Percentiles rank a stretch among this genome's conserved stretches.
These are phyloP conservation scores for Saimiri boliviensis DNA, from an alignment of 2,113 vertebrate species.

Conservation along the genomic window DNA sequence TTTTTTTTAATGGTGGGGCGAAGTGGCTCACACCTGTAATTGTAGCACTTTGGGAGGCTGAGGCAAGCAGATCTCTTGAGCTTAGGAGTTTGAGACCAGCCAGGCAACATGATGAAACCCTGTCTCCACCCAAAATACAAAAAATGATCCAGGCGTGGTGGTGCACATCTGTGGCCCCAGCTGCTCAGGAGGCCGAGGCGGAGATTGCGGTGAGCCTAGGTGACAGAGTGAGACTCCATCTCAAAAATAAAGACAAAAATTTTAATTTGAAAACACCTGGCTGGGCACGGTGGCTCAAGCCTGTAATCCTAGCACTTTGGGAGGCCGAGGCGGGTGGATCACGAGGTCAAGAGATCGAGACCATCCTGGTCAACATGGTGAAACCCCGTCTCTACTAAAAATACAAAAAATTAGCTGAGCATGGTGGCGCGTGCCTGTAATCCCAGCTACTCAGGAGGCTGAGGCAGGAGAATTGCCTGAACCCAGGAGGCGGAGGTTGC, in stretches of 20 bases:
- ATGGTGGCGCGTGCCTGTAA: background rate
- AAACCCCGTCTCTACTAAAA: background rate
- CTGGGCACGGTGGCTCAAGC: no score
- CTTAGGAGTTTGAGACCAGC: no score
- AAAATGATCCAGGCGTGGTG: background rate
- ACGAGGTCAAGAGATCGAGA: background rate
- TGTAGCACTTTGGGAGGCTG: background rate
- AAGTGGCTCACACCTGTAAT: no score
- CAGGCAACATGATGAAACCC: background rate
- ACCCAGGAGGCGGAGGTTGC: background rate
- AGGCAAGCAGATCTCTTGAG: background rate
- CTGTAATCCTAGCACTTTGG: no score
- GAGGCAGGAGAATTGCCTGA: no score
- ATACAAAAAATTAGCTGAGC: background rate
- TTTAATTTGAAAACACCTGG: background rate
- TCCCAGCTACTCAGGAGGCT: background rate
- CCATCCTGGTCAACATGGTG: background rate
- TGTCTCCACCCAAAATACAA: background rate
- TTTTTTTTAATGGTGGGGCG: no score
- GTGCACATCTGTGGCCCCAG: background rate
- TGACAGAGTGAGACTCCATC: background rate
- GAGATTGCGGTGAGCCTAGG: background rate
- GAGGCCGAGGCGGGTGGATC: background rate
- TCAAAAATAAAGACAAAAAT: background rate
- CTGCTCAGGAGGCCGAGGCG: background rate